A percentile compares a stretch with the other conserved stretches of the same genome.
Conservation (phyloP, 2,888 invertebrate species). For the Cantharis rufa region DNA sequence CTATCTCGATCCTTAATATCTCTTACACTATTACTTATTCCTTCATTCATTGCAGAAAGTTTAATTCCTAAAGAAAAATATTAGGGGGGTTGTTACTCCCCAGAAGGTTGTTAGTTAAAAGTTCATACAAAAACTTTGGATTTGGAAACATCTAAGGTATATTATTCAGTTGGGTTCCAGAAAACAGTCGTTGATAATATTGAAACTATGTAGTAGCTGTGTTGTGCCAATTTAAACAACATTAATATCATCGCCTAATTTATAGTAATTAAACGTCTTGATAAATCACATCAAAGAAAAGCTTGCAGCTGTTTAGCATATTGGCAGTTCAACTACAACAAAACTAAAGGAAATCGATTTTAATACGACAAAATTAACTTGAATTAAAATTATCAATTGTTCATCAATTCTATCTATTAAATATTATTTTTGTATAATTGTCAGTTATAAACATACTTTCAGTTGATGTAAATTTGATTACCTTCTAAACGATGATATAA, state of each 20-base stretch:
- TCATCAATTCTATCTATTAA: background rate
- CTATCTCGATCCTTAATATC: background rate
- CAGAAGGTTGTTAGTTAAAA: background rate
- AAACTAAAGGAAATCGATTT: background rate
- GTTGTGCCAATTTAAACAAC: background rate
- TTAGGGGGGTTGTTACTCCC: background rate
- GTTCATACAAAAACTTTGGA: background rate
- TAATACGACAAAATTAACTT: background rate
- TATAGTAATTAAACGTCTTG: background rate
- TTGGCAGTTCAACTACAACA: background rate
- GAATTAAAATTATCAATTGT: background rate
- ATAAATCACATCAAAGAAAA: slow-evolving; percentile 1
- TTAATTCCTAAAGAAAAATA: background rate
- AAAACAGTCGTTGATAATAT: background rate
- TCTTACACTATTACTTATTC: background rate
- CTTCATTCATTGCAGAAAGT: background rate
- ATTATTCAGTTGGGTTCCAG: background rate
- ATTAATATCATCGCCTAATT: background rate
- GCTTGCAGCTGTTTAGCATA: background rate
- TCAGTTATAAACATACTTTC: background rate
- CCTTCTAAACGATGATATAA: background rate
- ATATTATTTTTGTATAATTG: background rate
- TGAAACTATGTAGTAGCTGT: background rate
- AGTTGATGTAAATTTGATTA: background rate
- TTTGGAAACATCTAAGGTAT: background rate